Evolutionary conservation across 1,140 invertebrate species (phyloP), one percentile per base, ranked within the genome.

Genomic region (Tachypleus tridentatus): DNA sequence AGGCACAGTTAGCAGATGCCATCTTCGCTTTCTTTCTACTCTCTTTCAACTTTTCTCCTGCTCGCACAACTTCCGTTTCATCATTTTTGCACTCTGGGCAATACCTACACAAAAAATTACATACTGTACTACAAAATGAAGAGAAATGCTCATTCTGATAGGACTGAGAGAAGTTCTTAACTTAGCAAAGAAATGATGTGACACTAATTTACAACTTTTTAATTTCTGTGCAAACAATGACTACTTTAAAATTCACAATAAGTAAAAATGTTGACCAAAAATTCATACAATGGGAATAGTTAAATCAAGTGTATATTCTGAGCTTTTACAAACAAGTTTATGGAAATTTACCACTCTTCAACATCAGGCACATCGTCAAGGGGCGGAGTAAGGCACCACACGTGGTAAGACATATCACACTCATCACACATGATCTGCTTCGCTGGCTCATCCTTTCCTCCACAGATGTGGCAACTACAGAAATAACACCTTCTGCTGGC

Each of bases 51-150:
- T 84, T 85, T 67, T 87, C 87, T 3, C 88, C 88, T 5, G 85
- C 86, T 71, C 85, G 85, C 4, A 93, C 83, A 66, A 92, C 86
- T 72, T 86, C 84, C 63, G 81, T 83, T 49, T 85, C 81, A 76
- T 91, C 87, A 65, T 82, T 83, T 75, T 87, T 88, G 75, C 90
- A 93, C 4, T 80, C 75, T 3, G 85, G 83, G 73, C 91, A 93
- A 76, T 87, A 93, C 86, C 86, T 87, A 67, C 4, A 71, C 64
- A 60, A 47, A 64, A 66, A 67, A 57, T 29, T 29, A 29, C 2
- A 29, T 2, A 29, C 29, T 29, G 29, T 29, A 29, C 29, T 29
- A 2, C 29, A 29, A 29, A 29, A 29, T 29, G 0, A 29, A 29
- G 29, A 29, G 2, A 29, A 29, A 29, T 29, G 29, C 2, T 0